A percentile compares a stretch with the other conserved stretches of the same genome.
Conservation (phyloP, 2,888 invertebrate genomes). For the Chrysolina oricalcia region DNA sequence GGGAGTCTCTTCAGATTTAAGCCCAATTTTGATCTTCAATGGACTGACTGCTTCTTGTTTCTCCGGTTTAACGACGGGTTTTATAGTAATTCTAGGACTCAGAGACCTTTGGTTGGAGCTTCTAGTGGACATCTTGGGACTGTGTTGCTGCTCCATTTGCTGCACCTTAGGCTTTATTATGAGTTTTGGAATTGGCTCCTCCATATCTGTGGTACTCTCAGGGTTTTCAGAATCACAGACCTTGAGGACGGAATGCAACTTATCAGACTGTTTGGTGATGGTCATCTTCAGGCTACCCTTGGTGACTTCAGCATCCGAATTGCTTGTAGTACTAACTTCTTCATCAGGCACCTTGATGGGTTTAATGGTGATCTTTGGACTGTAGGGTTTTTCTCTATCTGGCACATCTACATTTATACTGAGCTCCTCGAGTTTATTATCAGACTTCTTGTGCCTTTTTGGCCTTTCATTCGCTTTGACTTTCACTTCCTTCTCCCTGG, state of each 20-base stretch:
- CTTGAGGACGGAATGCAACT: constrained; percentile 69
- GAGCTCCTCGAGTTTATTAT: constrained; percentile 51
- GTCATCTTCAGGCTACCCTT: constrained; percentile 68
- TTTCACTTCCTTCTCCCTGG: constrained; percentile 37
- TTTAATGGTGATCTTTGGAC: constrained; percentile 71
- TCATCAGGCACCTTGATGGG: constrained; percentile 65
- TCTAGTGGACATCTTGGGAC: constrained; percentile 71
- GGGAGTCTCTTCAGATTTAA: constrained; percentile 62
- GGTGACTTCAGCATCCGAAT: constrained; percentile 54
- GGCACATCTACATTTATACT: constrained; percentile 61
- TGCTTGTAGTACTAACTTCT: constrained; percentile 58
- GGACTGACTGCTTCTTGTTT: constrained; percentile 56
- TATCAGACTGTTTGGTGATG: constrained; percentile 69
- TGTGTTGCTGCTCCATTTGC: constrained; percentile 65
- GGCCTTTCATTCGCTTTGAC: constrained; percentile 42
- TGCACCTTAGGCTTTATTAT: constrained; percentile 63
- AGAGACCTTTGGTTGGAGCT: constrained; percentile 64
- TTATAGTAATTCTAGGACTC: constrained; percentile 70
- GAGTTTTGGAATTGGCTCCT: constrained; percentile 64
- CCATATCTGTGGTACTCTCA: constrained; percentile 51
- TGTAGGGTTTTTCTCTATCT: constrained; percentile 61
- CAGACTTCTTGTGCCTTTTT: constrained; percentile 49
- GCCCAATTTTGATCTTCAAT: constrained; percentile 72
- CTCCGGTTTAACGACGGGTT: constrained; percentile 66
- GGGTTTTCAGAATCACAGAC: constrained; percentile 65